Percentiles rank a stretch among this genome's conserved stretches.
phyloP scores from a whole-genome alignment of 2,797 vertebrate species.

The Champsocephalus esox region DNA sequence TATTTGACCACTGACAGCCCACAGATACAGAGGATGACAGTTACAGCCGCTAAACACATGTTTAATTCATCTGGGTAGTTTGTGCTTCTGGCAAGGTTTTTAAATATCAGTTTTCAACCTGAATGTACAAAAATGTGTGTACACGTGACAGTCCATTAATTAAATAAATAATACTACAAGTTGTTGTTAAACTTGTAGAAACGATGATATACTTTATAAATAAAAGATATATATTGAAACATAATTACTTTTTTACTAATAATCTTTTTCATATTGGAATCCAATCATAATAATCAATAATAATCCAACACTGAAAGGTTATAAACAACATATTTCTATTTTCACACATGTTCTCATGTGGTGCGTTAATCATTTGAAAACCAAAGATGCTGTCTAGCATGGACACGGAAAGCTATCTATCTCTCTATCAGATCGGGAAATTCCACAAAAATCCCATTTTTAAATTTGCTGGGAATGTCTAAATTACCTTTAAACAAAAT shows the following conservation, averaged over 20 bases:
- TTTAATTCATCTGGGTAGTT: background rate
- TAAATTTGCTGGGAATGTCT: constrained; percentile 23
- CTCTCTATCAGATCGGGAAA: constrained; percentile 30
- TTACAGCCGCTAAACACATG: constrained; percentile 23
- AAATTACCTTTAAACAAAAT: constrained; percentile 15
- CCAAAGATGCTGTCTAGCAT: background rate
- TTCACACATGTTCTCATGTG: constrained; percentile 29
- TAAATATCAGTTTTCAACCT: constrained; percentile 1
- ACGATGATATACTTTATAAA: too few species aligned
- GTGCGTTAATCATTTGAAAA: constrained; percentile 16
- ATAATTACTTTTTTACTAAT: background rate
- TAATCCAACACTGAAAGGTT: background rate
- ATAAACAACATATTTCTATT: background rate
- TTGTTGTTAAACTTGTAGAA: background rate
- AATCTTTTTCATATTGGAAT: background rate
- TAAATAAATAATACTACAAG: background rate
- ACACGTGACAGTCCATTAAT: background rate
- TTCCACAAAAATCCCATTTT: constrained; percentile 36
- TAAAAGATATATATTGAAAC: background rate
- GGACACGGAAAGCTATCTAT: constrained; percentile 26
- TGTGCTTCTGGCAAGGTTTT: background rate
- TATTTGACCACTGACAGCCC: constrained; percentile 56
- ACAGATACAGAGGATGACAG: constrained; percentile 33
- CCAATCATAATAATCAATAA: too few species aligned
- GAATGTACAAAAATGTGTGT: background rate